Percentiles rank a stretch among this genome's conserved stretches.
phyloP scores from a whole-genome alignment of 2,797 vertebrate species.

The Sebastes flavidus region DNA sequence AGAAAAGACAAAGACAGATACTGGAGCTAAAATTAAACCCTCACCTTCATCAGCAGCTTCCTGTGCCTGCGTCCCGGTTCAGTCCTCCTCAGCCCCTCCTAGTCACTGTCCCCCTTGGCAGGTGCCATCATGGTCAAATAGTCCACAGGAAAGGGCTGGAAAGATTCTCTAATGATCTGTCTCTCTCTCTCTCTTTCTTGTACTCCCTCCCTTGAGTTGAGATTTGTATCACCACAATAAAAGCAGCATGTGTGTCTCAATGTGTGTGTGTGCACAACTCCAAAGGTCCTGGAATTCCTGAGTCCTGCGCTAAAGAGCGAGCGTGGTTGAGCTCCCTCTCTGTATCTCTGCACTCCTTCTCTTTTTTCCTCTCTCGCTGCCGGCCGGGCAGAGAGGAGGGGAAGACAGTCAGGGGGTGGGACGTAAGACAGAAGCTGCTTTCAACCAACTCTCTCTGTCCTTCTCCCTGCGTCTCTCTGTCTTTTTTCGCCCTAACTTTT shows the following conservation, averaged over 20 bases:
- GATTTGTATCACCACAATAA: conserved; percentile 46
- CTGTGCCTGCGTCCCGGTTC: conserved; percentile 38
- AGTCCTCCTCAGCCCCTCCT: conserved; percentile 64
- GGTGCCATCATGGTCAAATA: conserved; percentile 83
- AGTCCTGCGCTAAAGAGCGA: conserved; percentile 70
- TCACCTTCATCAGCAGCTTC: conserved; percentile 72
- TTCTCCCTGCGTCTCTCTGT: conserved; percentile 34
- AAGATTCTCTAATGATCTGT: neutral
- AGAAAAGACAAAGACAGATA: conserved; percentile 16
- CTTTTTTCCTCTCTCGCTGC: conserved; percentile 45
- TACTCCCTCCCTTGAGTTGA: conserved; percentile 27
- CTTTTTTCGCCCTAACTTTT: conserved; percentile 57
- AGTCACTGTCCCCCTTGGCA: conserved; percentile 70
- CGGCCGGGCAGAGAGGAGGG: conserved; percentile 63
- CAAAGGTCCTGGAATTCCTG: conserved; percentile 78
- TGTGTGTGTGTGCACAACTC: conserved; percentile 57
- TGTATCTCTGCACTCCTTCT: conserved; percentile 53
- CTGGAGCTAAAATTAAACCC: conserved; percentile 4
- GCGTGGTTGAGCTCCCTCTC: conserved; percentile 59
- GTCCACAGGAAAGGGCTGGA: conserved; percentile 74
- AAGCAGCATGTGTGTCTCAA: conserved; percentile 30
- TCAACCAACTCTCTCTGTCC: conserved; percentile 64
- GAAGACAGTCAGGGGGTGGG: conserved; percentile 72
- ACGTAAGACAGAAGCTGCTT: conserved; percentile 72
- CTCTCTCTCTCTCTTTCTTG: conserved; percentile 32